Evolutionary conservation across 2,888 invertebrate species (phyloP).

Genomic region (Leptarthrus brevirostris): DNA sequence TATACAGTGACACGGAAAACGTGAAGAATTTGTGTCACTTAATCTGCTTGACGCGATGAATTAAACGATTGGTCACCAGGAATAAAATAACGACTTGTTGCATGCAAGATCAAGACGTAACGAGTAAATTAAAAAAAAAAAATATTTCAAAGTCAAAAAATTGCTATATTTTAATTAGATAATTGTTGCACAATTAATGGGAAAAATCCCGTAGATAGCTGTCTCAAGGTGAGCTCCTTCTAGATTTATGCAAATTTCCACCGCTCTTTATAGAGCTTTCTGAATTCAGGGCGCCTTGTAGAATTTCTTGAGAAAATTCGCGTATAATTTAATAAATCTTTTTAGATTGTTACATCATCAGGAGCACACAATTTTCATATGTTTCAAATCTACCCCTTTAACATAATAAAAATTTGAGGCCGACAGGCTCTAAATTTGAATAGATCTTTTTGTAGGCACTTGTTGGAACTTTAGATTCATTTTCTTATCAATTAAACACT

Average conservation of each 20-base stretch:
- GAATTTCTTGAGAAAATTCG: too few species aligned
- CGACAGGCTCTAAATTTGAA: too few species aligned
- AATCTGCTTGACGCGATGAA: constrained; percentile 19
- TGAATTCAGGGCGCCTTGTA: too few species aligned
- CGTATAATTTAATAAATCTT: too few species aligned
- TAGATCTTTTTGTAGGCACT: too few species aligned
- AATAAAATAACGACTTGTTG: neutral
- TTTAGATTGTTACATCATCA: too few species aligned
- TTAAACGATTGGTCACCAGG: neutral
- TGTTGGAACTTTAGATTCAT: too few species aligned
- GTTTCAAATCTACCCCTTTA: too few species aligned
- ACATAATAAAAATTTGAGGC: too few species aligned
- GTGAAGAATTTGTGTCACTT: constrained; percentile 47
- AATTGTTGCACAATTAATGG: constrained; percentile 21
- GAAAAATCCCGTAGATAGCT: neutral
- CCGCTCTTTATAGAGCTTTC: constrained; percentile 4
- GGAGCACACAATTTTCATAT: too few species aligned
- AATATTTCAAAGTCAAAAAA: constrained; percentile 27
- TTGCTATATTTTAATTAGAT: constrained; percentile 30
- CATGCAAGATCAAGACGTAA: neutral
- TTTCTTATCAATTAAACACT: too few species aligned
- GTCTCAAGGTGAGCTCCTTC: constrained; percentile 27
- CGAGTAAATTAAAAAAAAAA: neutral
- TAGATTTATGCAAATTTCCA: constrained; percentile 8
- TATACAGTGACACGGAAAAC: constrained; percentile 39